Conservation (phyloP, 53 echinoderm and acorn worm species). For the Paracentrotus lividus region DNA sequence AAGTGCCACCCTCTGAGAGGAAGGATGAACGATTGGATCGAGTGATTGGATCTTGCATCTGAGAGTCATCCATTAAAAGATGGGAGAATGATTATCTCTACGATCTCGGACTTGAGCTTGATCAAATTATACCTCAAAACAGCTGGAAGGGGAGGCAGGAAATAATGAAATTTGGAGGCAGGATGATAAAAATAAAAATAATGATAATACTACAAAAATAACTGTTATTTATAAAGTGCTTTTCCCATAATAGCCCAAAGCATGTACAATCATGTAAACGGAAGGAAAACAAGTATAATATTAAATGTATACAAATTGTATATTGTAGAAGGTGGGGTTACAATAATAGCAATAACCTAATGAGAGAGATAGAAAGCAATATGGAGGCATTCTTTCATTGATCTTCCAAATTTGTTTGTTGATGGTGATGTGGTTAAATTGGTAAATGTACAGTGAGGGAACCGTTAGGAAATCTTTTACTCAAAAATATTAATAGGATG, state of each 20-base stretch:
- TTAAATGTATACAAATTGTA: too few relatives aligned
- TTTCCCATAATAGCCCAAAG: too few relatives aligned
- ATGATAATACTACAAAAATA: too few relatives aligned
- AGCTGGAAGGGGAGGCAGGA: not conserved
- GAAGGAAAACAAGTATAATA: too few relatives aligned
- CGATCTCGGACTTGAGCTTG: not conserved
- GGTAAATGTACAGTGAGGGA: not conserved
- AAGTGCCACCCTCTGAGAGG: too few relatives aligned
- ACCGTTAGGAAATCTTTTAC: not conserved
- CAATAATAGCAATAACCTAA: not conserved
- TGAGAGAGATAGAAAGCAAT: not conserved
- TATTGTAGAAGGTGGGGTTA: not conserved
- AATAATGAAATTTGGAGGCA: not conserved
- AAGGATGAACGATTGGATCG: not conserved
- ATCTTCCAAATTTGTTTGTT: not conserved
- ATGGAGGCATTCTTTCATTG: not conserved
- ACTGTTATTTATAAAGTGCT: too few relatives aligned
- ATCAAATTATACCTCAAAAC: slow-evolving; percentile 28
- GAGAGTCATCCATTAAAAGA: slow-evolving; percentile 28
- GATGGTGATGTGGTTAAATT: not conserved
- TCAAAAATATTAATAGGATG: too few relatives aligned
- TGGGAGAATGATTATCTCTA: slow-evolving; percentile 13
- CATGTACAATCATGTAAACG: too few relatives aligned
- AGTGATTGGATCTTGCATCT: not conserved
- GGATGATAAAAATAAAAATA: not conserved